A percentile compares a stretch with the other conserved stretches of the same genome.
Evolutionary conservation across 2,888 invertebrate genomes (phyloP).

Genomic region (Tenthredo scrophulariae): DNA sequence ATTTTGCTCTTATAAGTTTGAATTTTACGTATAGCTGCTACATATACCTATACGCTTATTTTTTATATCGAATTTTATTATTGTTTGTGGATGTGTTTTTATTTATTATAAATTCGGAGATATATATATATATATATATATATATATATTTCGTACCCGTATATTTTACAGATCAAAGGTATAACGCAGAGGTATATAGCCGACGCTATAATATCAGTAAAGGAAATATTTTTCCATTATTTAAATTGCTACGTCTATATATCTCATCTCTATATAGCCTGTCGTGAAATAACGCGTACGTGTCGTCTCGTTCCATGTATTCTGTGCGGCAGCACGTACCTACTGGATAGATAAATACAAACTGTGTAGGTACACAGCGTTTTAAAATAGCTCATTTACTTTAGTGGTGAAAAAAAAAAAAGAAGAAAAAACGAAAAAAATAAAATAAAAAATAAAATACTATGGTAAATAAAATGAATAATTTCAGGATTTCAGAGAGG

Average conservation of each 20-base stretch:
- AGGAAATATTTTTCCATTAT: conserved; percentile 2
- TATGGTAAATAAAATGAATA: too few relatives aligned
- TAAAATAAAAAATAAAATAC: not conserved
- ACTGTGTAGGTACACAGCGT: not conserved
- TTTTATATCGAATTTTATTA: not conserved
- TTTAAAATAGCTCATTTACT: conserved; percentile 7
- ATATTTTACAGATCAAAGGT: not conserved
- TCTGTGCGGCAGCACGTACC: not conserved
- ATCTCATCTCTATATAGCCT: not conserved
- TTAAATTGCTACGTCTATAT: not conserved
- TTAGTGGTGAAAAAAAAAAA: not conserved
- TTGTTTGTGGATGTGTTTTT: not conserved
- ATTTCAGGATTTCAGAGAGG: too few relatives aligned
- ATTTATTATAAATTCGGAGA: not conserved
- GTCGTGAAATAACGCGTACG: not conserved
- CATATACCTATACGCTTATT: not conserved
- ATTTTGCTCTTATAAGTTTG: too few relatives aligned
- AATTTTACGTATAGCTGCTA: too few relatives aligned
- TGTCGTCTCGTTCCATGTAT: not conserved
- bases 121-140: too few relatives aligned
- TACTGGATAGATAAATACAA: not conserved
- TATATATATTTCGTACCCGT: not conserved
- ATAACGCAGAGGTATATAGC: not conserved
- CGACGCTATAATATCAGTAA: not conserved
- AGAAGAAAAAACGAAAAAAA: not conserved